A percentile compares a stretch with the other conserved stretches of the same genome.
Conservation (phyloP, 1,140 invertebrate species). For the Drosophila mayri region DNA sequence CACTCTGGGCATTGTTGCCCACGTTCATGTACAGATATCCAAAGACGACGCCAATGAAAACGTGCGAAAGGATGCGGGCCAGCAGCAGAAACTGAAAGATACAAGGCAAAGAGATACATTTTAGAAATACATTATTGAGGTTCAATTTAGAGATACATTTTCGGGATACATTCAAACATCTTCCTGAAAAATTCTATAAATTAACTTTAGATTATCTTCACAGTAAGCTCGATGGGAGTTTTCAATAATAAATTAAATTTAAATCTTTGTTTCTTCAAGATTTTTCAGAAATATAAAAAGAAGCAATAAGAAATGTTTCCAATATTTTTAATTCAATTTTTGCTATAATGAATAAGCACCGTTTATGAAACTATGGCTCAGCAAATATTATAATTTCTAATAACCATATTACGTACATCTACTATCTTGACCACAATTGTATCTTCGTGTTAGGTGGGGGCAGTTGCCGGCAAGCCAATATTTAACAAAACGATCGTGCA, state of each 20-base stretch:
- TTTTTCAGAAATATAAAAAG: too few species aligned
- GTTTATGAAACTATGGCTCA: too few species aligned
- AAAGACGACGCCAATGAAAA: constrained; percentile 94
- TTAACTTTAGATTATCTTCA: too few species aligned
- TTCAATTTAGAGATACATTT: too few species aligned
- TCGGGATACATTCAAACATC: neutral
- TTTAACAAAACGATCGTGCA: constrained; percentile 29
- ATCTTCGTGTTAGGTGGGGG: constrained; percentile 1
- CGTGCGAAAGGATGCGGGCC: constrained; percentile 92
- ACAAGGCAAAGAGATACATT: constrained; percentile 8
- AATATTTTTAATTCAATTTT: too few species aligned
- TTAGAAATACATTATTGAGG: neutral
- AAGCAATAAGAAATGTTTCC: too few species aligned
- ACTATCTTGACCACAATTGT: constrained; percentile 15
- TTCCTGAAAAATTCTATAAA: too few species aligned
- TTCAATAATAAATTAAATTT: too few species aligned
- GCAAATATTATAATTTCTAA: too few species aligned
- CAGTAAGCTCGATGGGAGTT: too few species aligned
- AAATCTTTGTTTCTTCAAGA: too few species aligned
- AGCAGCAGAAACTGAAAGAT: constrained; percentile 88
- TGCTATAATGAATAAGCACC: too few species aligned
- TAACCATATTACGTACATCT: neutral
- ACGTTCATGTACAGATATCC: constrained; percentile 95
- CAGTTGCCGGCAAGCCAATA: constrained; percentile 13
- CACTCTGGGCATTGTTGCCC: constrained; percentile 93